A percentile compares a stretch with the other conserved stretches of the same genome.
These are phyloP conservation scores for Hypercompe scribonia DNA, from an alignment of 2,888 invertebrate genomes.

Conservation along the genomic window DNA sequence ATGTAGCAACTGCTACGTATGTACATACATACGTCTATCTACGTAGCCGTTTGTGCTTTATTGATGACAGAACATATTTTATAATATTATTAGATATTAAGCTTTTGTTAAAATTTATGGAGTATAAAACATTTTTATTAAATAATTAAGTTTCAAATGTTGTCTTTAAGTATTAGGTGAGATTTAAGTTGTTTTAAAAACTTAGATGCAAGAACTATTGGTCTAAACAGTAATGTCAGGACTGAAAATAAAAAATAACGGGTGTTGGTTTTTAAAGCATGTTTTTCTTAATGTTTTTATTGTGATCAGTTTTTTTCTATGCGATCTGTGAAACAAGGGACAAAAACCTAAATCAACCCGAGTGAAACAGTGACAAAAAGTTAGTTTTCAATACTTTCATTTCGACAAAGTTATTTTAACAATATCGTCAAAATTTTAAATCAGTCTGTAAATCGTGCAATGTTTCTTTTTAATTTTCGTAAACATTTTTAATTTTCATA, in stretches of 20 bases:
- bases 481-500: background rate
- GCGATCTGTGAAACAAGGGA: too few relatives aligned
- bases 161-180: background rate
- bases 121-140: constrained; percentile 23
- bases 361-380: background rate
- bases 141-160: constrained; percentile 7
- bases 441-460: background rate
- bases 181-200: background rate
- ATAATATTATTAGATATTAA: constrained; percentile 37
- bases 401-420: background rate
- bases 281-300: background rate
- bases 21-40: constrained; percentile 59
- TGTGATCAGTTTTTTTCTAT: too few relatives aligned
- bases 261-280: background rate
- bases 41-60: constrained; percentile 39
- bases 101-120: constrained; percentile 27
- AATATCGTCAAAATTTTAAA: background rate
- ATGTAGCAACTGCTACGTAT: too few relatives aligned
- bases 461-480: background rate
- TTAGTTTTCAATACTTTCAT: background rate
- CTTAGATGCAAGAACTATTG: background rate
- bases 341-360: background rate
- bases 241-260: background rate
- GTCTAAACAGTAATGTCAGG: background rate
- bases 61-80: constrained; percentile 38